These are phyloP conservation scores for Glandiceps talaboti DNA, from an alignment of 53 echinoderm and acorn worm species.

Conservation along the genomic window DNA sequence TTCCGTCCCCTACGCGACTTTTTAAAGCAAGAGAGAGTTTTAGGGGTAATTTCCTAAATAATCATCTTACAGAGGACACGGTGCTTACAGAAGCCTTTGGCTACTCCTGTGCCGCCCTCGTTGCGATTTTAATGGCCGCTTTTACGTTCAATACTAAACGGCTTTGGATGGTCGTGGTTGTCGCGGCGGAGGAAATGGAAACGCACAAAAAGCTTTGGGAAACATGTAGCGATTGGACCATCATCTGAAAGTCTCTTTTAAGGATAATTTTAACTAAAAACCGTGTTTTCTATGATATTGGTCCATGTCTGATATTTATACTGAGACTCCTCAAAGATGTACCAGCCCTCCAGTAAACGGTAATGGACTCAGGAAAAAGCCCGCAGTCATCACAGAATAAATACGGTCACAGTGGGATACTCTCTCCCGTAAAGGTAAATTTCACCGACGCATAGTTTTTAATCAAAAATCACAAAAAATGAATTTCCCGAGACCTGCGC, in stretches of 20 bases:
- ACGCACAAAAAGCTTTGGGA: too few species aligned
- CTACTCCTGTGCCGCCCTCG: not conserved
- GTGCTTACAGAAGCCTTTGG: not conserved
- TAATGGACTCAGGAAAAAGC: too few species aligned
- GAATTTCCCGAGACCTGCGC: not conserved
- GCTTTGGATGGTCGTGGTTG: too few species aligned
- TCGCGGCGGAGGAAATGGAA: too few species aligned
- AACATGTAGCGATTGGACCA: too few species aligned
- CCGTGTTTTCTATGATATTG: too few species aligned
- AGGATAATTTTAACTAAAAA: too few species aligned
- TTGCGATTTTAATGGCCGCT: not conserved
- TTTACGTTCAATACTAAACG: not conserved
- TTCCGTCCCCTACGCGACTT: not conserved
- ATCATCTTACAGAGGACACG: not conserved
- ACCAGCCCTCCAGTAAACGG: too few species aligned
- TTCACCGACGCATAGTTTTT: not conserved
- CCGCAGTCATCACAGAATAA: not conserved
- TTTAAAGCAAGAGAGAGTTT: not conserved
- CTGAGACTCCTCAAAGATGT: too few species aligned
- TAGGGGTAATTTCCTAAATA: not conserved
- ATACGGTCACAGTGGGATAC: not conserved
- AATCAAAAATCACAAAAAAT: not conserved
- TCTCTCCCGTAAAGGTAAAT: not conserved
- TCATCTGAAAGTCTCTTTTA: too few species aligned
- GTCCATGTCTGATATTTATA: too few species aligned